A percentile compares a stretch with the other conserved stretches of the same genome.
phyloP scores from a whole-genome alignment of 2,113 vertebrate genomes.

The rat (Rattus norvegicus) region GRCr8 NC_086032.1:73080001-73080500 shows the following conservation, averaged over 20 bases:
- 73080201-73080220: background rate
- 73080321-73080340: background rate
- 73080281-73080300: background rate
- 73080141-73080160: background rate
- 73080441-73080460: background rate
- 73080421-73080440: background rate
- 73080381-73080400: conserved; percentile 1
- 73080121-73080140: background rate
- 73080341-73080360: background rate
- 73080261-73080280: background rate
- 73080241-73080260: background rate
- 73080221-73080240: background rate
- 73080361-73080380: background rate
- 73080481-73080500: conserved; percentile 1
- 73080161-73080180: background rate
- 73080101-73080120: background rate
- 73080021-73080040: background rate
- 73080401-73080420: background rate
- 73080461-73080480: background rate
- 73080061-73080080: background rate
- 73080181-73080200: background rate
- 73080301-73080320: background rate
- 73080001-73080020: background rate
- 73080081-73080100: background rate
- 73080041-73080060: background rate